These are phyloP conservation scores for Pinctada fucata DNA, from an alignment of 2,888 invertebrate genomes.

Conservation along the genomic window DNA sequence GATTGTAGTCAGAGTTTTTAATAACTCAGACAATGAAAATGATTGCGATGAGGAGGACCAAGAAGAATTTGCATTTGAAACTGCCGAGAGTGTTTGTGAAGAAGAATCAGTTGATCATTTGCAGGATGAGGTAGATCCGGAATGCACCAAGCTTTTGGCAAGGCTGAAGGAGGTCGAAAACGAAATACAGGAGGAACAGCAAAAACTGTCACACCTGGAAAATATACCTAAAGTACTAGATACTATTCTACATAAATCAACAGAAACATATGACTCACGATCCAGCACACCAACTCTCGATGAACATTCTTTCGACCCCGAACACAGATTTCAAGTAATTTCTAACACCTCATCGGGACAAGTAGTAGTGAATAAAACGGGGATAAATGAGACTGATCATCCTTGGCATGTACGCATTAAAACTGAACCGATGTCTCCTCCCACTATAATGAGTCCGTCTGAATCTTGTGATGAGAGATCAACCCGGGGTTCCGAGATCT, in stretches of 20 bases:
- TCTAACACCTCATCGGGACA: neutral
- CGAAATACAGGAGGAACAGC: neutral
- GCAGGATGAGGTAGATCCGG: neutral
- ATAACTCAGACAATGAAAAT: neutral
- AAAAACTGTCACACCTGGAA: neutral
- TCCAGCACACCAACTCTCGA: conserved; percentile 28
- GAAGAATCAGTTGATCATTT: neutral
- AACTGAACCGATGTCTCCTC: neutral
- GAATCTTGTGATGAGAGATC: neutral
- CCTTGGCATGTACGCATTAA: neutral
- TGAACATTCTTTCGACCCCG: conserved; percentile 14
- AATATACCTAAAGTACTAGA: neutral
- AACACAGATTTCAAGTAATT: neutral
- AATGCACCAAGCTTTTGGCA: neutral
- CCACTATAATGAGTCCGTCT: neutral
- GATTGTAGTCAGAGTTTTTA: neutral
- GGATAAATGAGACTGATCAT: neutral
- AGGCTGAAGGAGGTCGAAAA: neutral
- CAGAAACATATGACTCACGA: neutral
- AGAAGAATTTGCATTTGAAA: neutral
- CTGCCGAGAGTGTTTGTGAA: neutral
- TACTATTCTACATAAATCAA: neutral
- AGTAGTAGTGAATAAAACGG: no score
- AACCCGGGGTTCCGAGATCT: neutral
- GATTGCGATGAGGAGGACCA: neutral